These are phyloP conservation scores for Stenurella melanura DNA, from an alignment of 2,888 invertebrate species.

Conservation along the genomic window DNA sequence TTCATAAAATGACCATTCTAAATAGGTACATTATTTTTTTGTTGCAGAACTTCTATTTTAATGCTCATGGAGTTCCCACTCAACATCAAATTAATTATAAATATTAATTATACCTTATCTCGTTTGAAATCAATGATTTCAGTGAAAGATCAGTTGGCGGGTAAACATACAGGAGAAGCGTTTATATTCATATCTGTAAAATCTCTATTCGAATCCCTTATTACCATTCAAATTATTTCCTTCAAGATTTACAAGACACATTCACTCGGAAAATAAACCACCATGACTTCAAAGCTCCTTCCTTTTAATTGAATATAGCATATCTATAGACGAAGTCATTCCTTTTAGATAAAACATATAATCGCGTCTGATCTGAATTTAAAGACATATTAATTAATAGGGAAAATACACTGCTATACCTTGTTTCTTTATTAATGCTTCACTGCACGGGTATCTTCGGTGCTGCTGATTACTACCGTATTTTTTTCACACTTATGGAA, in stretches of 20 bases:
- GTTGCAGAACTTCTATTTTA: background rate
- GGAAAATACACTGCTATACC: constrained; percentile 19
- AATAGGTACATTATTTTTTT: background rate
- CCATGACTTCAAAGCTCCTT: constrained; percentile 54
- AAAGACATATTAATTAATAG: constrained; percentile 46
- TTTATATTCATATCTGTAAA: constrained; percentile 52
- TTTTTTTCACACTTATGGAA: constrained; percentile 28
- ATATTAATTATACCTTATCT: constrained; percentile 55
- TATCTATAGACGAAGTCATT: constrained; percentile 53
- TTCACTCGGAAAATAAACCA: constrained; percentile 56
- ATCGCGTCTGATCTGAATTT: constrained; percentile 48
- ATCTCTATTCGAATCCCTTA: constrained; percentile 54
- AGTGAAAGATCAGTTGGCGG: constrained; percentile 46
- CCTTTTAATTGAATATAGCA: constrained; percentile 57
- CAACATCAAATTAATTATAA: constrained; percentile 38
- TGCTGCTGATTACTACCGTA: background rate
- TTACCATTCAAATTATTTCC: constrained; percentile 55
- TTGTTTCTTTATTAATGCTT: constrained; percentile 19
- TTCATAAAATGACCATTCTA: background rate
- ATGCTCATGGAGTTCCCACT: background rate
- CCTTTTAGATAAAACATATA: constrained; percentile 50
- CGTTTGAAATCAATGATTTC: constrained; percentile 52
- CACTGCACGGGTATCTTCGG: background rate
- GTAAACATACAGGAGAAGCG: constrained; percentile 31
- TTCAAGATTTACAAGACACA: constrained; percentile 51